A percentile compares a stretch with the other conserved stretches of the same genome.
These are phyloP conservation scores for Rhyacophila evoluta DNA, from an alignment of 2,888 invertebrate species.

Conservation along the genomic window DNA sequence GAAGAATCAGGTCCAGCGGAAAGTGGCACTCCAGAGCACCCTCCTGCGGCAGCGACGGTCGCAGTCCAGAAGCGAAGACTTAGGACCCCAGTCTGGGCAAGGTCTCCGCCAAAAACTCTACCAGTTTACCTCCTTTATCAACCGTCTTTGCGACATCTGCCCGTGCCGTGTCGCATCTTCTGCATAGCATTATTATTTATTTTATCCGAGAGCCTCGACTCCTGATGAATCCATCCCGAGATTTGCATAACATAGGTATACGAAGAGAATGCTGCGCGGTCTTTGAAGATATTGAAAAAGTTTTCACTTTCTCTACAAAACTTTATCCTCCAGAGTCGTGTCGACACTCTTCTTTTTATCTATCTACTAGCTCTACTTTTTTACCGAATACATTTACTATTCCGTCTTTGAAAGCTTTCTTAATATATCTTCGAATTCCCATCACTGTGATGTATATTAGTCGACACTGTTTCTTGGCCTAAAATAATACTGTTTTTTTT, in stretches of 20 bases:
- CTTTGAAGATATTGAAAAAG: constrained; percentile 53
- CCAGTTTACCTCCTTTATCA: constrained; percentile 57
- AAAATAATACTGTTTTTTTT: constrained; percentile 40
- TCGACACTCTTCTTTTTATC: constrained; percentile 41
- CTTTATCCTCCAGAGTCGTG: constrained; percentile 7
- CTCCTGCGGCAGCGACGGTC: constrained; percentile 61
- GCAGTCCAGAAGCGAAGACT: constrained; percentile 80
- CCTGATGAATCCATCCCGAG: background rate
- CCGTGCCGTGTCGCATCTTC: constrained; percentile 60
- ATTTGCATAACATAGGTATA: constrained; percentile 35
- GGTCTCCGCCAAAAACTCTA: constrained; percentile 64
- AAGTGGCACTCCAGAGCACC: constrained; percentile 60
- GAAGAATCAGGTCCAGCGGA: constrained; percentile 61
- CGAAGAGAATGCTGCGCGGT: constrained; percentile 51
- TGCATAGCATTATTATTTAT: constrained; percentile 3
- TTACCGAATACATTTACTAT: background rate
- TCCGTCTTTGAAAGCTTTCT: constrained; percentile 47
- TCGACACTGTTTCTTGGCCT: constrained; percentile 47
- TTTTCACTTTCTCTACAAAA: constrained; percentile 40
- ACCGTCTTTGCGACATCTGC: constrained; percentile 58
- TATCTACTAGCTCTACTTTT: constrained; percentile 39
- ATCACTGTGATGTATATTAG: constrained; percentile 50
- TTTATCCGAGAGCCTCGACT: background rate
- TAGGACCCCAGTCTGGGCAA: constrained; percentile 86
- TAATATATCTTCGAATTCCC: constrained; percentile 52